Base-by-base conservation (phyloP, 2,797 vertebrate species). In the Chaetophractus vellerosus region DNA sequence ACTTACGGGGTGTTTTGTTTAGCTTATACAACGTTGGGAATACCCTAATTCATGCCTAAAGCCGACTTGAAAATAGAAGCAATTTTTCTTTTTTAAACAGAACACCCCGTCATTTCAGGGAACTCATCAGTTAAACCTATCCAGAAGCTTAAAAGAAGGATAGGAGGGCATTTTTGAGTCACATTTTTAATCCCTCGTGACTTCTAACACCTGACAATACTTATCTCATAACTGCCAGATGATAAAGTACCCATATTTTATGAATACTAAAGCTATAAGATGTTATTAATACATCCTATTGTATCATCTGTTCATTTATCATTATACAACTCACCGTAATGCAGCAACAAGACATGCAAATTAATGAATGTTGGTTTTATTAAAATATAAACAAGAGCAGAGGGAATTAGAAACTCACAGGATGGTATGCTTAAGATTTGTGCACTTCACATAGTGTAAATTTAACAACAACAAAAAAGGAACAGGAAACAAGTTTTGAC, bases 171-270 rank as follows among this genome's bases (percentile, higher is more conserved):
- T 69, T 57, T 93, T 82, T 74, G 24, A 86, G 59, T 82, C 26
- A 71, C 9, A 41, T 93, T 88, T 88, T 89, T 95, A 93, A 59
- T 94, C 38, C 33, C 72, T 81, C 45, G 9, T 93, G 68, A 79
- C 38, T 80, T 94, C 41, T 85, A 68, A 89, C 9, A 50, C 21
- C 24, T 50, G 59, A 41, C 19, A 79, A 4, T 83, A 59, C 75
- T 95, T 78, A 57, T 28, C 74, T 83, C 79, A 69, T 88, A 79
- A 78, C 38, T 6, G 38, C 38, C 36, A 79, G 59, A 66, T 59
- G 31, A 23, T 33, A 90, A 83, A 52, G 7, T 41, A 38, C 15
- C n/a, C 57, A 52, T 2, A 57, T 93, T 90, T 79, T 64, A 71
- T 71, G 41, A 18, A 81, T 80, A 19, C 16, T 48, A 72, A 79